Conservation (phyloP, 2,888 invertebrate genomes). For the Himalopsyche japonica region DNA sequence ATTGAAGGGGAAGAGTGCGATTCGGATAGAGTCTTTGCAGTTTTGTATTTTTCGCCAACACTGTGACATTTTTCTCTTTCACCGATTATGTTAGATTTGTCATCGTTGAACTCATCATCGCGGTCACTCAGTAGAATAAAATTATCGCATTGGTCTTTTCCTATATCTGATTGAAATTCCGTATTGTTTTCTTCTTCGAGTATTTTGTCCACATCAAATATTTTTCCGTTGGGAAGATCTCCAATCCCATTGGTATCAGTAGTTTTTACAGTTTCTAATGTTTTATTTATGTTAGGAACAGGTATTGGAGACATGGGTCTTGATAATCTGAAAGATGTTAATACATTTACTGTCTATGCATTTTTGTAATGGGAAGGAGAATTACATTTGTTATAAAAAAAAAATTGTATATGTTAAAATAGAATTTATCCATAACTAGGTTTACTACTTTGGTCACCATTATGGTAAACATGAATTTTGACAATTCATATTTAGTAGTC, state of each 20-base stretch:
- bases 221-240: not conserved
- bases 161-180: not conserved
- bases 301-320: constrained; percentile 75
- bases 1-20: constrained; percentile 61
- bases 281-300: constrained; percentile 49
- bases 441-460: no score
- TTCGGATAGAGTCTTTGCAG: constrained; percentile 50
- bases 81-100: constrained; percentile 49
- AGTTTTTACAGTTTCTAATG: constrained; percentile 39
- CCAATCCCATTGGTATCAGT: constrained; percentile 43
- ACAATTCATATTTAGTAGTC: no score
- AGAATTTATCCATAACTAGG: no score
- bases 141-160: constrained; percentile 15
- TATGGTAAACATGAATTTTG: no score
- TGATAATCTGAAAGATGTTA: constrained; percentile 58
- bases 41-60: constrained; percentile 57
- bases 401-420: no score
- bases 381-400: no score
- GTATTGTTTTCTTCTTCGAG: constrained; percentile 43
- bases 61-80: constrained; percentile 58
- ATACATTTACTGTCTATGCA: no score
- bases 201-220: constrained; percentile 8
- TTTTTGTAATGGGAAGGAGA: no score
- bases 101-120: constrained; percentile 51
- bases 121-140: not conserved